Evolutionary conservation across 2,888 invertebrate species (phyloP).

Genomic region (Cryptocheilus praepositus): DNA sequence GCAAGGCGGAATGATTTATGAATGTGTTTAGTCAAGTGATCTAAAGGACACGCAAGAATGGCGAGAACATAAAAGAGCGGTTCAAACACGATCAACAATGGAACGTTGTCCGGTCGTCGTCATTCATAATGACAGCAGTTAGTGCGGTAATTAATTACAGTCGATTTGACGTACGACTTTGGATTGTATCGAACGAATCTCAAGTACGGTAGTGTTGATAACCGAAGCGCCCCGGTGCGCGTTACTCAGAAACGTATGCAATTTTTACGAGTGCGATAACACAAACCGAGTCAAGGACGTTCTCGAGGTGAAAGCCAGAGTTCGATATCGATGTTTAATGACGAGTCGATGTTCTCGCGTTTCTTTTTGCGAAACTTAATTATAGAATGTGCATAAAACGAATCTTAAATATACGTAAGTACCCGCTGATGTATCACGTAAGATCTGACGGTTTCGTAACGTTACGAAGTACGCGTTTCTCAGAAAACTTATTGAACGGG

Average conservation of each 20-base stretch:
- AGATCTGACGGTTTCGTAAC: no score
- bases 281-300: conserved; percentile 38
- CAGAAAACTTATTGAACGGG: background rate
- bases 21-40: conserved; percentile 27
- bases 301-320: conserved; percentile 26
- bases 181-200: conserved; percentile 11
- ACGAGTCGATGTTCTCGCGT: background rate
- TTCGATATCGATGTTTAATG: conserved; percentile 1
- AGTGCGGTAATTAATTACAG: background rate
- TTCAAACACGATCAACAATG: no score
- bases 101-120: background rate
- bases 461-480: no score
- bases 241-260: conserved; percentile 12
- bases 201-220: conserved; percentile 27
- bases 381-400: no score
- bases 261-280: conserved; percentile 44
- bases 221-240: conserved; percentile 9
- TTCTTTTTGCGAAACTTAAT: no score
- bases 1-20: background rate
- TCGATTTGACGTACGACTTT: background rate
- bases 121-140: background rate
- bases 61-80: background rate
- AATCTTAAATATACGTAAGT: no score
- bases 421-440: no score
- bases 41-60: conserved; percentile 6